Evolutionary conservation across 1,140 invertebrate species (phyloP).

Genomic region (Papilio helenus): DNA sequence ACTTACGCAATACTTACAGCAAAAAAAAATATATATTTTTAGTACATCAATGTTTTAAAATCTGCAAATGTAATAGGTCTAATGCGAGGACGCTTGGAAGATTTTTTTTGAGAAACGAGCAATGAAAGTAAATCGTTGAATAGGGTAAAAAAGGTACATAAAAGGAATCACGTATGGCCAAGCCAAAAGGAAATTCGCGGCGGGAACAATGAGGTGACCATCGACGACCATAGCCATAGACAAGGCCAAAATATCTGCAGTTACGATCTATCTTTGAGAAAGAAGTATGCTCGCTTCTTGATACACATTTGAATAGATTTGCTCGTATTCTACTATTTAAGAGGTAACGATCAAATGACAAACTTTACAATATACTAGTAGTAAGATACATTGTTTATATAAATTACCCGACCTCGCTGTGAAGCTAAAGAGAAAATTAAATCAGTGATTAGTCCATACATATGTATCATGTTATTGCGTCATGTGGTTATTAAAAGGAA

Average conservation of each 20-base stretch:
- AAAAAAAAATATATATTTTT: neutral
- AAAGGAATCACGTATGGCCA: too few species aligned
- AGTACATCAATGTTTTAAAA: neutral
- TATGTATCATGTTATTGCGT: constrained; percentile 4
- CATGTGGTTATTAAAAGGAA: neutral
- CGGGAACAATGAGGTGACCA: too few species aligned
- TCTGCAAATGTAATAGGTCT: neutral
- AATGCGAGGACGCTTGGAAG: neutral
- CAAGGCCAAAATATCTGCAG: too few species aligned
- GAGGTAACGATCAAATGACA: neutral
- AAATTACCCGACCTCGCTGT: neutral
- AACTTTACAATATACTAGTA: neutral
- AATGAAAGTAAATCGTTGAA: neutral
- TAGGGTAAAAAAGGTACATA: too few species aligned
- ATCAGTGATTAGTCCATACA: neutral
- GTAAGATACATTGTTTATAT: neutral
- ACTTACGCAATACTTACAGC: neutral
- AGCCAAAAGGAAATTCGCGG: too few species aligned
- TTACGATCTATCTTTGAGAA: too few species aligned
- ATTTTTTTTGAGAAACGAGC: neutral
- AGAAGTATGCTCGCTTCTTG: too few species aligned
- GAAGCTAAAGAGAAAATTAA: neutral
- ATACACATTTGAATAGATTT: neutral
- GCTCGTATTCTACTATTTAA: neutral
- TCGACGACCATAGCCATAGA: too few species aligned